Evolutionary conservation across 2,888 invertebrate genomes (phyloP), one percentile per base, ranked within the genome.

Genomic region (Drosophila subquinaria): DNA sequence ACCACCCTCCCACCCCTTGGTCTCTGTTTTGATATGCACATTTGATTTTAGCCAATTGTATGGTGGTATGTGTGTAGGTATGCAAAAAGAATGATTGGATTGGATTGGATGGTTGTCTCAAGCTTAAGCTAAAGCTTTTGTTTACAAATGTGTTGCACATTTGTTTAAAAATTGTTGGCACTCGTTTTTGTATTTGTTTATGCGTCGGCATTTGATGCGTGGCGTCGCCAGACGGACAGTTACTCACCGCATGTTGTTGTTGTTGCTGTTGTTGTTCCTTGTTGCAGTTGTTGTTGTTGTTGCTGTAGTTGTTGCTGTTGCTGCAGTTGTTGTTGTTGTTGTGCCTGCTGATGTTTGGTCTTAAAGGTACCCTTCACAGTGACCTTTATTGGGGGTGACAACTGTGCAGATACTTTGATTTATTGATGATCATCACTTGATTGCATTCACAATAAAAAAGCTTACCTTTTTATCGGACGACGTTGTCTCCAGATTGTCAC

Each of bases 131-230:
- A 20, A 20, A 13, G 52, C 36, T 61, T 56, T 61, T 69, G 64
- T 71, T 60, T 65, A 51, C 36, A 10, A 40, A 11, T 45, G 42
- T 43, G 56, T 47, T 53, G 55, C 40, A 56, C 45, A 48, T 66
- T 77, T 71, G 72, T 72, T 72, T 77, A 71, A 64, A 57, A 56
- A 38, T 42, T 20, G n/a, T 42, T 51, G 60, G 42, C 38, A 56
- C 63, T 71, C 77, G 59, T 43, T 52, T 72, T 71, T 75, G 62
- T 63, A 56, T 72, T 71, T 75, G 62, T 63, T 76, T 75, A 73
- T 70, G 43, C 20, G 61, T 52, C 69, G 56, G 59, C 48, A 60
- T 50, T 38, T 61, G 60, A 76, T 20, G 40, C 50, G 35, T 51
- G 17, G 50, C 55, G 56, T 53, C 53, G 48, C 53, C 47, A 27